Evolutionary conservation across 2,888 invertebrate species (phyloP).

Genomic region (Eupithecia inturbata): DNA sequence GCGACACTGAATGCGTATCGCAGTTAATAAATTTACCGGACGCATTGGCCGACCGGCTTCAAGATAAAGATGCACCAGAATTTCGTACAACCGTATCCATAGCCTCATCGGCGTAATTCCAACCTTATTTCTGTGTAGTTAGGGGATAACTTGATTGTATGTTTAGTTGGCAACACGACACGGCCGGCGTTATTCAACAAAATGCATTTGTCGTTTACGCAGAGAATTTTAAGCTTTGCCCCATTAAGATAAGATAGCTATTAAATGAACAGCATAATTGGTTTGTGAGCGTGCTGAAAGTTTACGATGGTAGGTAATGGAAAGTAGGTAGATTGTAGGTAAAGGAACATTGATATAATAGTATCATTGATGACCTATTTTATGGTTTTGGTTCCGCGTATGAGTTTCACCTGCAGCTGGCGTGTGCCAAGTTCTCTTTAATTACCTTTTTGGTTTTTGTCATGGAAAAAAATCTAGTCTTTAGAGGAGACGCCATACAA

Average conservation of each 20-base stretch:
- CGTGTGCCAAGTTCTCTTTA: constrained; percentile 12
- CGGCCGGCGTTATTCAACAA: constrained; percentile 55
- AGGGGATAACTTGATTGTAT: constrained; percentile 37
- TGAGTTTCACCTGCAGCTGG: constrained; percentile 38
- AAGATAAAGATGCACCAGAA: constrained; percentile 78
- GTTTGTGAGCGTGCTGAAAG: constrained; percentile 51
- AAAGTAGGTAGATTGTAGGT: constrained; percentile 42
- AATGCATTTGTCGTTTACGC: constrained; percentile 53
- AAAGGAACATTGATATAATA: constrained; percentile 42
- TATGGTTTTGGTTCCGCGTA: constrained; percentile 27
- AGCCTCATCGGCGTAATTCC: constrained; percentile 37
- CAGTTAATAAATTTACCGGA: constrained; percentile 82
- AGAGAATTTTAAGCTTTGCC: constrained; percentile 62
- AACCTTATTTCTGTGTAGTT: constrained; percentile 41
- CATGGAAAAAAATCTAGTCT: too few species aligned
- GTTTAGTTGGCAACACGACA: constrained; percentile 47
- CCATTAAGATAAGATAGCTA: constrained; percentile 59
- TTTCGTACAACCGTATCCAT: constrained; percentile 48
- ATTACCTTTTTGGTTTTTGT: neutral
- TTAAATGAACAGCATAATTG: constrained; percentile 49
- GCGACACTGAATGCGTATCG: constrained; percentile 83
- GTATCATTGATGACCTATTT: constrained; percentile 41
- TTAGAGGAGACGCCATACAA: too few species aligned
- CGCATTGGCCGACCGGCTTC: constrained; percentile 74
- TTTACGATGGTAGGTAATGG: constrained; percentile 52